Conservation (phyloP, 2,888 invertebrate species). For the Herminia tarsipennalis region DNA sequence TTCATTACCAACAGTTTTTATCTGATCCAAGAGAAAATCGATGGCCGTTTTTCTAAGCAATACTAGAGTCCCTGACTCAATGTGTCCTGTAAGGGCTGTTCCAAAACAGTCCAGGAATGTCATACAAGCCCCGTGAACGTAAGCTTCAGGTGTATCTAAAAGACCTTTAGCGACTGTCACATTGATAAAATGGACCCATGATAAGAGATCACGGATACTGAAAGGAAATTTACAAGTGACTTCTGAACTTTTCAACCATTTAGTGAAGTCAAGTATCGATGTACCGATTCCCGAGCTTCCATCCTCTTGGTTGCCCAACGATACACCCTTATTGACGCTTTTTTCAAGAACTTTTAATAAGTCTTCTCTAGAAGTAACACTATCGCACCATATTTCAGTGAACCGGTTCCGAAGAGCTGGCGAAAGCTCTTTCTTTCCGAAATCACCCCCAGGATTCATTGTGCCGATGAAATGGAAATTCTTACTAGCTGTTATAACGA, state of each 20-base stretch:
- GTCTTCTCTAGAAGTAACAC: constrained; percentile 90
- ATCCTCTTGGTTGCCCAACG: constrained; percentile 82
- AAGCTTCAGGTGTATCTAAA: constrained; percentile 87
- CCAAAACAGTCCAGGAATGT: constrained; percentile 97
- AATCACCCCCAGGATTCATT: constrained; percentile 99
- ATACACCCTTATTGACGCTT: constrained; percentile 87
- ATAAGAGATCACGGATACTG: constrained; percentile 96
- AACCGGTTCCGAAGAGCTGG: constrained; percentile 98
- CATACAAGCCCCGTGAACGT: constrained; percentile 95
- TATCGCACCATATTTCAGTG: constrained; percentile 99
- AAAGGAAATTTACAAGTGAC: constrained; percentile 92
- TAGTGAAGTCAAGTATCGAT: constrained; percentile 92
- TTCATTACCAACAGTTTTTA: constrained; percentile 70
- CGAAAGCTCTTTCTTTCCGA: constrained; percentile 99
- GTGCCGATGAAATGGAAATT: constrained; percentile 97
- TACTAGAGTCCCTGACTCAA: constrained; percentile 83
- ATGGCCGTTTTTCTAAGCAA: constrained; percentile 82
- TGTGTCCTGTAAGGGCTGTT: constrained; percentile 90
- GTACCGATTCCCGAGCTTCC: constrained; percentile 87
- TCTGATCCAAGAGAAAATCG: constrained; percentile 84
- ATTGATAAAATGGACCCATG: constrained; percentile 97
- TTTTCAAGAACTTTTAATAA: constrained; percentile 92
- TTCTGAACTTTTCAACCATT: constrained; percentile 90
- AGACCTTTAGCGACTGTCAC: constrained; percentile 73
- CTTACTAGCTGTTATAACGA: constrained; percentile 88